Conservation (phyloP, 1,140 invertebrate species). For the Pseudomyrmex flavicornis region DNA sequence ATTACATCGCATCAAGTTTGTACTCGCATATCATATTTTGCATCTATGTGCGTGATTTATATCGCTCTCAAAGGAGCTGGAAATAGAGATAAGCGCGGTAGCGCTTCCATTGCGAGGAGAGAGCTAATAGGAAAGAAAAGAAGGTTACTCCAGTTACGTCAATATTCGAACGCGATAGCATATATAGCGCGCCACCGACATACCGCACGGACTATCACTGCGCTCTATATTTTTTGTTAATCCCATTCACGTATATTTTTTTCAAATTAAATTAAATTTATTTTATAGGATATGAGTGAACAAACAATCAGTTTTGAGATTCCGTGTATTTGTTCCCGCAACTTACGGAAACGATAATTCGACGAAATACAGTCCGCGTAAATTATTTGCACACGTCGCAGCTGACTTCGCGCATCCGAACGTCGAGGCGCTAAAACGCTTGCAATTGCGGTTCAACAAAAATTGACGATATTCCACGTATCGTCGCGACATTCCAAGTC, state of each 20-base stretch:
- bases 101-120: constrained; percentile 34
- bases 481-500: background rate
- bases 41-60: background rate
- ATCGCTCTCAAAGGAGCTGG: background rate
- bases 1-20: background rate
- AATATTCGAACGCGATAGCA: constrained; percentile 49
- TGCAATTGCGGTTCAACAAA: background rate
- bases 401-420: background rate
- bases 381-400: background rate
- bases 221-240: too few relatives aligned
- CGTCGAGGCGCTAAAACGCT: constrained; percentile 8
- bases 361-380: background rate
- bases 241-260: too few relatives aligned
- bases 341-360: background rate
- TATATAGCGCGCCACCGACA: constrained; percentile 29
- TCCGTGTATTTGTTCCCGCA: background rate
- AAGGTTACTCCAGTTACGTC: constrained; percentile 57
- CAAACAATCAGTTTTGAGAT: constrained; percentile 39
- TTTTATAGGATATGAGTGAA: background rate
- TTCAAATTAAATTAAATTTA: too few relatives aligned
- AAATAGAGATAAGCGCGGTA: constrained; percentile 4
- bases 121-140: constrained; percentile 47
- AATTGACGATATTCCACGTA: constrained; percentile 13
- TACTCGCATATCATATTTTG: background rate
- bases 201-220: constrained; percentile 33